Evolutionary conservation across 2,888 invertebrate species (phyloP), one percentile per base, ranked within the genome.

Genomic region (Hypsopygia costalis): DNA sequence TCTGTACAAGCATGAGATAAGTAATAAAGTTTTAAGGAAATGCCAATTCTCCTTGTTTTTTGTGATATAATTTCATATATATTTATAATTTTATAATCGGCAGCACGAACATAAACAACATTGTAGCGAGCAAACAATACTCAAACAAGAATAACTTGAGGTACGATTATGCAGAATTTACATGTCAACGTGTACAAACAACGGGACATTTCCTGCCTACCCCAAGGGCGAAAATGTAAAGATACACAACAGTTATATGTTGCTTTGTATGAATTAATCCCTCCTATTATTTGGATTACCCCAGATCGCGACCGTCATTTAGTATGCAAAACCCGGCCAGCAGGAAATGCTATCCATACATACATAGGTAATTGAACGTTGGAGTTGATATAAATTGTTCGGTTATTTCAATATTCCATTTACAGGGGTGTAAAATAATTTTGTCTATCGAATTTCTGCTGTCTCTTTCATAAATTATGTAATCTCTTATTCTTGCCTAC

Each of bases 281-380:
- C 27, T 34, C 11, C 39, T 39, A 39, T 55, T 55, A 61, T 62
- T 62, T 45, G 50, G 57, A 53, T 63, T 53, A 57, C 32, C 38
- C 36, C 21, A 47, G 49, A 56, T 52, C 43, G 45, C 27, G 52
- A 44, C 47, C 48, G 41, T 35, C 42, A 52, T 55, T 61, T 55
- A 45, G 47, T 56, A 66, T 67, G 59, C 61, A 63, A 67, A 65
- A 55, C 52, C 44, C 46, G 38, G 44, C 28, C 36, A 38, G 33
- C 27, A 37, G 43, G 42, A 44, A 43, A 30, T 45, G 44, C 32
- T 37, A 37, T 38, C 25, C 25, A 25, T 25, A 25, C 25, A 3
- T 25, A 25, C 8, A 6, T 5, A 25, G 6, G n/a, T 25, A 6
- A 25, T 25, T 25, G 6, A 2, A n/a, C 25, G 2, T 25, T 25